Evolutionary conservation across 1,140 invertebrate species (phyloP).

Genomic region (Ruditapes philippinarum): DNA sequence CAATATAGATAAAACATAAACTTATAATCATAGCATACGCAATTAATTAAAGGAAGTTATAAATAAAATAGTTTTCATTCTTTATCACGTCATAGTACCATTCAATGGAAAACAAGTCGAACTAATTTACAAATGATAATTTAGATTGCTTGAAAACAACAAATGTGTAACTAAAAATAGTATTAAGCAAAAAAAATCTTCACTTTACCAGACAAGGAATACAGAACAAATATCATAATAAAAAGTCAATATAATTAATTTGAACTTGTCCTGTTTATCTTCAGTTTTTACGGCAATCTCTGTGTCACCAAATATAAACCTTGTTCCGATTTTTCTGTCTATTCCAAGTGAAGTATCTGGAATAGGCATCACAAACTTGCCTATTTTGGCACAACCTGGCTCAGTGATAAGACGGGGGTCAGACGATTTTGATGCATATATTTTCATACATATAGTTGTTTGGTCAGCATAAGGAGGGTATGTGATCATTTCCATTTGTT

Average conservation of each 20-base stretch:
- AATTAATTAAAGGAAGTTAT: no score
- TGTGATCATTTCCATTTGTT: neutral
- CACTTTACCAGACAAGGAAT: no score
- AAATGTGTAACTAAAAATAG: no score
- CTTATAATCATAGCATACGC: no score
- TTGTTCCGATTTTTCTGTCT: neutral
- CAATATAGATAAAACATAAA: no score
- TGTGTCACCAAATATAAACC: conserved; percentile 7
- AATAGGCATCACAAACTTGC: neutral
- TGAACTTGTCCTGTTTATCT: conserved; percentile 18
- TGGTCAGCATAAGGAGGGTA: neutral
- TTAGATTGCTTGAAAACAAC: no score
- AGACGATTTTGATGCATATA: neutral
- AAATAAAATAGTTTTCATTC: no score
- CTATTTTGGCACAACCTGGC: neutral
- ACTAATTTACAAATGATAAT: no score
- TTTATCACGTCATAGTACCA: no score
- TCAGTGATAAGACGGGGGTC: neutral
- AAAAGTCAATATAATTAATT: neutral
- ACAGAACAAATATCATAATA: neutral
- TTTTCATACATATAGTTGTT: neutral
- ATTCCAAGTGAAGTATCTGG: neutral
- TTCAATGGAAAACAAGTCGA: no score
- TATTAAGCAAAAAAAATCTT: no score
- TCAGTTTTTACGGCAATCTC: neutral